Conservation (phyloP, 2,888 invertebrate genomes). For the Emmelina monodactyla region DNA sequence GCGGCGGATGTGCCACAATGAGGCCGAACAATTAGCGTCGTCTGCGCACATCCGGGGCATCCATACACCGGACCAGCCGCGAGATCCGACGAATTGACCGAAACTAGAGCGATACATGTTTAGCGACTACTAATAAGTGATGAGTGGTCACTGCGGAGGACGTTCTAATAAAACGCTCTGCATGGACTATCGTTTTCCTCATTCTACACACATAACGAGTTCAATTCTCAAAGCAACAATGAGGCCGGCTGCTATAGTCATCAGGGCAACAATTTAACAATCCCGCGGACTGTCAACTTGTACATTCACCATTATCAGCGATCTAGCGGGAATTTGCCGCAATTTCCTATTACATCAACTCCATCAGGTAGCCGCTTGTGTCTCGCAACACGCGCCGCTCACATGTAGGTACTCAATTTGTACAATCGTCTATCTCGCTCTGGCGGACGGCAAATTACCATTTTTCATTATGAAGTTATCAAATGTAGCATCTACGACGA, state of each 20-base stretch:
- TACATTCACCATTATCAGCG: too few species aligned
- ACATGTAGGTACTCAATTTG: background rate
- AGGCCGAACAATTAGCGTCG: slow-evolving; percentile 28
- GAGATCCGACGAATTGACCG: background rate
- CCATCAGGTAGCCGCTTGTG: too few species aligned
- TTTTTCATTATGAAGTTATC: background rate
- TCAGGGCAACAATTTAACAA: too few species aligned
- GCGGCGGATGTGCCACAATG: slow-evolving; percentile 45
- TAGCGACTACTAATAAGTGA: too few species aligned
- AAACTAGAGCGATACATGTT: background rate
- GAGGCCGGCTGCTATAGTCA: too few species aligned
- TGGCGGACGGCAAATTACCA: background rate
- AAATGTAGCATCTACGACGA: background rate
- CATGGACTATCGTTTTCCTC: too few species aligned
- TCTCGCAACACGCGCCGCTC: background rate
- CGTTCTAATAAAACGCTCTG: too few species aligned
- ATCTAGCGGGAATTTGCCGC: background rate
- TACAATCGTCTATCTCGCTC: background rate
- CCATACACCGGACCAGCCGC: background rate
- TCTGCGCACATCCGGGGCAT: background rate
- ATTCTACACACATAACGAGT: too few species aligned
- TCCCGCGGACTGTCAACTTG: too few species aligned
- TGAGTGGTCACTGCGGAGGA: too few species aligned
- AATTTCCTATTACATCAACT: slow-evolving; percentile 1
- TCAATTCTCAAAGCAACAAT: too few species aligned